phyloP scores from a whole-genome alignment of 2,888 invertebrate species.

The Epinotia bilunana region DNA sequence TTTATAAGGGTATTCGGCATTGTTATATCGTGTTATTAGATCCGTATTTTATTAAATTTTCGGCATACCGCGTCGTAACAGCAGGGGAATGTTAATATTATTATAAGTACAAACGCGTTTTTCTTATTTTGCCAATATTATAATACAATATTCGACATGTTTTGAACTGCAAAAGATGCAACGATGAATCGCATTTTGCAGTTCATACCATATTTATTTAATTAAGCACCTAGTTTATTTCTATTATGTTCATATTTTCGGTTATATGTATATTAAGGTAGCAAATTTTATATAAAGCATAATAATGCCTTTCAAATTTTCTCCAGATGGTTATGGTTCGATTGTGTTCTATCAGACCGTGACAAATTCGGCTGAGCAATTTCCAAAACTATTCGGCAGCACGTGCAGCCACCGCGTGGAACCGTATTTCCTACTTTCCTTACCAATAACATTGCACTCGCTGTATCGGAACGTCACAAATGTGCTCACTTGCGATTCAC shows the following conservation, averaged over 20 bases:
- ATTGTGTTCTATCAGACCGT: conserved; percentile 34
- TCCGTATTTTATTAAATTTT: conserved; percentile 9
- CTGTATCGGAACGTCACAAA: neutral
- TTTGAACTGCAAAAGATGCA: neutral
- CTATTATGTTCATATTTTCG: neutral
- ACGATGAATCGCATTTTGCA: too few species aligned
- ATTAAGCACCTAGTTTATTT: neutral
- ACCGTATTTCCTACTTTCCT: conserved; percentile 53
- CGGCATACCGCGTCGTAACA: neutral
- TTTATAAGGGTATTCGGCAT: conserved; percentile 1
- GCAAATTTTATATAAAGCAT: conserved; percentile 3
- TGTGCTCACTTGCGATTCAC: neutral
- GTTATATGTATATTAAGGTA: neutral
- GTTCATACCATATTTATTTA: neutral
- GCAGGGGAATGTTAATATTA: neutral
- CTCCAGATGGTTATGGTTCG: conserved; percentile 41
- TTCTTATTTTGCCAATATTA: neutral
- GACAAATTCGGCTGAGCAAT: conserved; percentile 34
- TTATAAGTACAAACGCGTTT: neutral
- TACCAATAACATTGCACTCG: conserved; percentile 43
- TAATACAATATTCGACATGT: neutral
- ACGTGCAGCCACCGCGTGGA: conserved; percentile 47
- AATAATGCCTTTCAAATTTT: conserved; percentile 35
- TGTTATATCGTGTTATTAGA: conserved; percentile 2
- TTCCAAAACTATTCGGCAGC: conserved; percentile 43